Evolutionary conservation across 2,113 vertebrate genomes (phyloP).

Genomic region (Panurus biarmicus): DNA sequence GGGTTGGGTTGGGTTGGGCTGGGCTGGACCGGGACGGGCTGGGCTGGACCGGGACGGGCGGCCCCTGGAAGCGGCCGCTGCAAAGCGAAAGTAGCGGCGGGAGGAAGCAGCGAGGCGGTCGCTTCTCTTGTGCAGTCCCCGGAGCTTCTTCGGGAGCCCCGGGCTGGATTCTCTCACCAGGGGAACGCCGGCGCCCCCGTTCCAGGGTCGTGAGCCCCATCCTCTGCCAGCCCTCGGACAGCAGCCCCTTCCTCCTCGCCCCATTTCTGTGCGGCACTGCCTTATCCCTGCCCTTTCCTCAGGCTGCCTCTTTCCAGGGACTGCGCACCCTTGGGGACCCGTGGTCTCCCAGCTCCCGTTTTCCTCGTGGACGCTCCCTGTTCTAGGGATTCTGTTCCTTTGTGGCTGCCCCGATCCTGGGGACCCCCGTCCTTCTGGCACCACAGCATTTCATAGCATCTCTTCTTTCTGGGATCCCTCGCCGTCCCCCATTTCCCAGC

Average conservation of each 20-base stretch:
- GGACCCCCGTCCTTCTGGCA: not conserved
- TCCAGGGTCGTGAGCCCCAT: rapidly evolving
- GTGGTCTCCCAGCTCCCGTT: not conserved
- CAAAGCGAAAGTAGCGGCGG: not conserved
- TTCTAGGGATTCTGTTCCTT: not conserved
- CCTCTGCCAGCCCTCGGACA: not conserved
- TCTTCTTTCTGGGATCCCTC: not conserved
- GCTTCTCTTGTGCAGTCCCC: not conserved
- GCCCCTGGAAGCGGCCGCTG: not conserved
- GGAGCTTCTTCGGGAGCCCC: not conserved
- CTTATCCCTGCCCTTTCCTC: not conserved
- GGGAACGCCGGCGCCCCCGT: not conserved
- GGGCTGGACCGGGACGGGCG: not conserved
- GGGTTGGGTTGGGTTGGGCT: not conserved
- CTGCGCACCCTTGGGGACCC: not conserved
- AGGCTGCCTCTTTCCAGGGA: not conserved
- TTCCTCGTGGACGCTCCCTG: not conserved
- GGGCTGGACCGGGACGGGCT: not conserved
- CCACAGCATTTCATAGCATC: not conserved
- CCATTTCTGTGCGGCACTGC: not conserved
- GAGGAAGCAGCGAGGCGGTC: not conserved
- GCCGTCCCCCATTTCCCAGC: not conserved
- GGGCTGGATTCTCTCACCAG: too few relatives aligned
- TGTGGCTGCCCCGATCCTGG: not conserved
- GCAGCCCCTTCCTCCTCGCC: not conserved